Evolutionary conservation across 1,140 invertebrate genomes (phyloP), one percentile per base, ranked within the genome.

Genomic region (Eumaeus atala): DNA sequence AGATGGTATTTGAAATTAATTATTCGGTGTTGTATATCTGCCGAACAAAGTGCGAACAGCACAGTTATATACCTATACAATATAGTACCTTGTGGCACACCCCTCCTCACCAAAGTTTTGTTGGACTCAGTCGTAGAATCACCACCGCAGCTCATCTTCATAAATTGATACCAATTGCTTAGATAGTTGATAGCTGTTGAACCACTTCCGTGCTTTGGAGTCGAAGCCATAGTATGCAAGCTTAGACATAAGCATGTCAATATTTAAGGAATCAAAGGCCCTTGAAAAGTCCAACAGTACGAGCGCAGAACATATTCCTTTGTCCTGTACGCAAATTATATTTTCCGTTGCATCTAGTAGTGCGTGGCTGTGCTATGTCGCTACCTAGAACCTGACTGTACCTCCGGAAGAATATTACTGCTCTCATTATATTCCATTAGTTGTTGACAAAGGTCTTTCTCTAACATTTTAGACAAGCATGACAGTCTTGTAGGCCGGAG

Each of bases 271-370:
- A 14, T 60, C 58, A 44, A 59, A 60, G 8, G 62, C 52, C 7
- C 62, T 17, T 9, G 62, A 60, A 40, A 56, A 55, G 35, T 64
- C 55, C 11, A 64, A 12, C 3, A 60, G 4, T 11, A 64, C 51
- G 3, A 59, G 44, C 0, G 58, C 4, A n/a, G 62, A 55, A 36
- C 55, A 48, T 6, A 50, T 10, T 0, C 38, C 38, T 17, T 34
- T 14, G 10, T 56, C 37, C 17, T 51, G 37, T 9, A 28, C 18
- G 35, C 12, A n/a, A 12, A 54, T 12, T 6, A 48, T 34, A 18
- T 48, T 34, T 9, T 47, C 48, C 1, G 42, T 28, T 1, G 34
- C 48, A 14, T 49, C n/a, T 0, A 18, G 8, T 9, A 49, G 28
- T 1, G 48, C 48, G 0, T 35, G 10, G 14, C n/a, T 17, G 53